Conservation (phyloP, 2,888 invertebrate genomes). For the Chrysomela aeneicollis region DNA sequence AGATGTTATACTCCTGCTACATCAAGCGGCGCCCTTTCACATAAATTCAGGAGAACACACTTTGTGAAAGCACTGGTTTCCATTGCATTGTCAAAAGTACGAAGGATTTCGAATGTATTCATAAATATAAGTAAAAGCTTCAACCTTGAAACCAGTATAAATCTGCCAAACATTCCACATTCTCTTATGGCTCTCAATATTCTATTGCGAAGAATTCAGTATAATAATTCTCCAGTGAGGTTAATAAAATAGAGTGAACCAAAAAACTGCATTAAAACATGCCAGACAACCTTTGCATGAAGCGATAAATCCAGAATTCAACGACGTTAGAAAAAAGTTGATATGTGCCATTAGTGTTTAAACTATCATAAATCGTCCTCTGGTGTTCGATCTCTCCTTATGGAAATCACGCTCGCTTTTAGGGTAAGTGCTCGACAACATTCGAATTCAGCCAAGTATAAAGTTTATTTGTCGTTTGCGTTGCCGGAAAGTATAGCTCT, state of each 20-base stretch:
- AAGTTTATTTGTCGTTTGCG: slow-evolving; percentile 60
- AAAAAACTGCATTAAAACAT: slow-evolving; percentile 55
- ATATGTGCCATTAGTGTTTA: slow-evolving; percentile 56
- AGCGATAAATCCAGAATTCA: slow-evolving; percentile 54
- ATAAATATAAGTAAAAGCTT: slow-evolving; percentile 39
- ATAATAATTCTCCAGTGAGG: slow-evolving; percentile 47
- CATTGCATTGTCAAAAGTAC: slow-evolving; percentile 32
- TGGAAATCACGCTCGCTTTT: slow-evolving; percentile 54
- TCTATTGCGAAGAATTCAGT: slow-evolving; percentile 32
- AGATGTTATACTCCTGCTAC: background rate
- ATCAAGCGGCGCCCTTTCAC: background rate
- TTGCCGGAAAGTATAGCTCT: slow-evolving; percentile 53
- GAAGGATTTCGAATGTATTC: slow-evolving; percentile 35
- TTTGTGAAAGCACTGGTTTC: slow-evolving; percentile 27
- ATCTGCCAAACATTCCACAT: slow-evolving; percentile 34
- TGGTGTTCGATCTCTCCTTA: slow-evolving; percentile 56
- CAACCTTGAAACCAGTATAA: slow-evolving; percentile 33
- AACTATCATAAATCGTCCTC: slow-evolving; percentile 61
- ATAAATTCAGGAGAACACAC: slow-evolving; percentile 29
- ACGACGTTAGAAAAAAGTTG: slow-evolving; percentile 52
- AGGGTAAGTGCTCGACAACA: slow-evolving; percentile 58
- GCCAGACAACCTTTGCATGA: slow-evolving; percentile 50
- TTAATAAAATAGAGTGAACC: slow-evolving; percentile 56
- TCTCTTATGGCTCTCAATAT: slow-evolving; percentile 15
- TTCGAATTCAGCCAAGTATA: slow-evolving; percentile 57